Evolutionary conservation across 2,797 vertebrate species (phyloP).

Genomic region (Crax fasciolata): DNA sequence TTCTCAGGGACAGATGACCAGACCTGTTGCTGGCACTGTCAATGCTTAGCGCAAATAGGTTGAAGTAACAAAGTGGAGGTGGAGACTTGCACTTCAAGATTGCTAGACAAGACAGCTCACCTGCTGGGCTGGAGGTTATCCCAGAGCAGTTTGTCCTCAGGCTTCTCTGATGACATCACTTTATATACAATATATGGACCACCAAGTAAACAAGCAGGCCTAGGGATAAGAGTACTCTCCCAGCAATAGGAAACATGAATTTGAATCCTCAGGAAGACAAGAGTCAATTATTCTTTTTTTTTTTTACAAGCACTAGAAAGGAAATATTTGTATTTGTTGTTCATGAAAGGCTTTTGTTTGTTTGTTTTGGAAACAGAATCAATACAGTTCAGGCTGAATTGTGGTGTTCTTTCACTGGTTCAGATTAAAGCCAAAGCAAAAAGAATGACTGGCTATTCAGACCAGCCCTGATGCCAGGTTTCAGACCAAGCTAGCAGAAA

Average conservation of each 20-base stretch:
- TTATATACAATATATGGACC: neutral
- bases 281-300: neutral
- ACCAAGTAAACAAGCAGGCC: neutral
- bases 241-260: neutral
- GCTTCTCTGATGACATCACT: neutral
- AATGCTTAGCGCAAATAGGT: neutral
- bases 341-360: neutral
- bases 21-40: neutral
- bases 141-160: neutral
- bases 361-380: neutral
- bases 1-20: neutral
- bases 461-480: neutral
- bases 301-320: neutral
- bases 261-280: neutral
- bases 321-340: neutral
- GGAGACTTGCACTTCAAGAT: neutral
- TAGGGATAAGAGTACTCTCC: neutral
- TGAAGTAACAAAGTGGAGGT: neutral
- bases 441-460: neutral
- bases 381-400: neutral
- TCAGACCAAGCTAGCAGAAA: neutral
- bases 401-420: neutral
- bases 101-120: neutral
- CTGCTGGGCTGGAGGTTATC: neutral
- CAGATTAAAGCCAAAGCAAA: neutral